These are phyloP conservation scores for Axis porcinus DNA, from an alignment of 2,113 vertebrate genomes.

Conservation along the genomic window DNA sequence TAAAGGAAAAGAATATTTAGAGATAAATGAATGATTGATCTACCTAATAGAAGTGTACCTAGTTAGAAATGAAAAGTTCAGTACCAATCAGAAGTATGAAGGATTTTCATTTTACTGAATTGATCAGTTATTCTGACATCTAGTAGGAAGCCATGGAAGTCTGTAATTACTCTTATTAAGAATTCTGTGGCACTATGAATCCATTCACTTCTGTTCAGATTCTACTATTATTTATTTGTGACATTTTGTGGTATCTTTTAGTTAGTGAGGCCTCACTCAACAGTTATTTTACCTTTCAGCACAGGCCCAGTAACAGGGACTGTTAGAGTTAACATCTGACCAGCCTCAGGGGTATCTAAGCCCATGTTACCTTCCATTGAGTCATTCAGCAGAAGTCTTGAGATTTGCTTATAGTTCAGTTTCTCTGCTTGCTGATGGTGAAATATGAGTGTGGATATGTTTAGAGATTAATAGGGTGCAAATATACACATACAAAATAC, in stretches of 20 bases:
- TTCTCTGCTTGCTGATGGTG: background rate
- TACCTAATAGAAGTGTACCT: background rate
- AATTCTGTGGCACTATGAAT: background rate
- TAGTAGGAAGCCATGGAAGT: background rate
- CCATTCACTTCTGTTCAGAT: background rate
- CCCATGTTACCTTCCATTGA: background rate
- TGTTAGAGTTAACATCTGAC: background rate
- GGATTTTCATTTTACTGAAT: background rate
- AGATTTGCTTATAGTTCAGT: background rate
- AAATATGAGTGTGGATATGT: background rate
- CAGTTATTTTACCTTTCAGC: background rate
- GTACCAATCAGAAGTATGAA: background rate
- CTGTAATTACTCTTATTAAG: slow-evolving; percentile 13
- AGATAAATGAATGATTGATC: background rate
- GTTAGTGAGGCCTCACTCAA: background rate
- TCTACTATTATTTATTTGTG: background rate
- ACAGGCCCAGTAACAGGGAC: background rate
- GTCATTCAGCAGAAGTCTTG: background rate
- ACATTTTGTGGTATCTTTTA: background rate
- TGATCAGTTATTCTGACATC: slow-evolving; percentile 12
- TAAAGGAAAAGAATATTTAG: background rate
- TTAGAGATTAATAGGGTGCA: background rate
- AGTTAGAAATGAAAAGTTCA: background rate
- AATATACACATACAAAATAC: background rate
- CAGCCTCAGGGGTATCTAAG: background rate